Evolutionary conservation across 2,797 vertebrate genomes (phyloP).

Genomic region (Hyperoplus lanceolatus): DNA sequence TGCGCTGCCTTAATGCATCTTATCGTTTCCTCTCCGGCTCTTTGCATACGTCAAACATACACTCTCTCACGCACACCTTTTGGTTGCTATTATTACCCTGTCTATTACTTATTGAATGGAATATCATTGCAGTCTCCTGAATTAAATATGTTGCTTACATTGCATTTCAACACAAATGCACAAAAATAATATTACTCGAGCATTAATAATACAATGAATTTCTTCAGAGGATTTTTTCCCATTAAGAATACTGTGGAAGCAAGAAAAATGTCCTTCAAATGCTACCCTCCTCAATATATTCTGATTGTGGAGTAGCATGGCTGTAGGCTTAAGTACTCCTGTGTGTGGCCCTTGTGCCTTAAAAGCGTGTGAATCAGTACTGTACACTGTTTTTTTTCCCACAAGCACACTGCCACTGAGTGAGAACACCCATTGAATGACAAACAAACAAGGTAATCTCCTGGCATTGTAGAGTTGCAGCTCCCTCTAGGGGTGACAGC

Average conservation of each 20-base stretch:
- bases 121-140: conserved; percentile 25
- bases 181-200: conserved; percentile 10
- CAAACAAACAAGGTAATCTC: conserved; percentile 16
- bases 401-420: conserved; percentile 20
- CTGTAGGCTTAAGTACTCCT: conserved; percentile 21
- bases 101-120: conserved; percentile 53
- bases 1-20: conserved; percentile 1
- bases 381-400: conserved; percentile 30
- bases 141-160: conserved; percentile 45
- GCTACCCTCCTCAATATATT: conserved; percentile 12
- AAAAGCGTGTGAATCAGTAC: conserved; percentile 27
- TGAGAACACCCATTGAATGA: conserved; percentile 17
- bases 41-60: conserved; percentile 22
- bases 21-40: conserved; percentile 25
- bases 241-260: conserved; percentile 15
- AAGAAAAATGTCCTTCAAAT: conserved; percentile 17
- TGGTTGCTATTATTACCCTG: conserved; percentile 48
- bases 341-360: conserved; percentile 15
- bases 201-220: neutral
- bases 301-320: conserved; percentile 19
- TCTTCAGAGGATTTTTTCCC: neutral
- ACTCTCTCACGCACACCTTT: conserved; percentile 11
- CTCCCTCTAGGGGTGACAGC: conserved; percentile 71
- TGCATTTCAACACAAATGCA: neutral
- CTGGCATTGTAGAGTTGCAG: conserved; percentile 54